Evolutionary conservation across 2,113 vertebrate species (phyloP).

Genomic region (Erythrolamprus reginae): DNA sequence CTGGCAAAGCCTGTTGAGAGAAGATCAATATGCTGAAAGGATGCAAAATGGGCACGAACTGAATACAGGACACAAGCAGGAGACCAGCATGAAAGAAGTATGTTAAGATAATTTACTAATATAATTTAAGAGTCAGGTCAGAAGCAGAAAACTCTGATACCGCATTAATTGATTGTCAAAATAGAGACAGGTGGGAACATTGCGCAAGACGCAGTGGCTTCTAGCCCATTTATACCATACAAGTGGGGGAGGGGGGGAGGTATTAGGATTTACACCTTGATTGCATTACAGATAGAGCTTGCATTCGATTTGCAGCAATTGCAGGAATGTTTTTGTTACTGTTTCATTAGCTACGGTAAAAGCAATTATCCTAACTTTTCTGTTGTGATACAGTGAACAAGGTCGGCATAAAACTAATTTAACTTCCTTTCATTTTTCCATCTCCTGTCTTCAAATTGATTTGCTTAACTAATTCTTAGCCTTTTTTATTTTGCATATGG

Average conservation of each 20-base stretch:
- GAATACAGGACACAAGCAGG: not conserved
- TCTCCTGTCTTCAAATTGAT: not conserved
- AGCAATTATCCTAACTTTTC: not conserved
- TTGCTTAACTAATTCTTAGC: not conserved
- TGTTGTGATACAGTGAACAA: not conserved
- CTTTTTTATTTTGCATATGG: not conserved
- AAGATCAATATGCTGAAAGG: not conserved
- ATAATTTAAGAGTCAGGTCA: not conserved
- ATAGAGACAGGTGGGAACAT: not conserved
- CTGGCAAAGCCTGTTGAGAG: not conserved
- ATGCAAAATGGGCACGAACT: not conserved
- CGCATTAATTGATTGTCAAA: not conserved
- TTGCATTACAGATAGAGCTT: not conserved
- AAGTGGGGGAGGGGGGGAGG: fast-evolving
- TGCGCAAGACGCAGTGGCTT: not conserved
- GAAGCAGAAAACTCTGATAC: not conserved
- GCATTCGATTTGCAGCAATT: not conserved
- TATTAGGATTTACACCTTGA: not conserved
- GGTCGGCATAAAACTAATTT: not conserved
- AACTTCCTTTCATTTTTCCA: not conserved
- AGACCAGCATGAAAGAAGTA: not conserved
- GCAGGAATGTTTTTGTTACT: not conserved
- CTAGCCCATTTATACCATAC: not conserved
- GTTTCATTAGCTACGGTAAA: not conserved
- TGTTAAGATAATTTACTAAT: not conserved